Base-by-base conservation (phyloP, 2,113 vertebrate genomes). In the Axis porcinus region DNA sequence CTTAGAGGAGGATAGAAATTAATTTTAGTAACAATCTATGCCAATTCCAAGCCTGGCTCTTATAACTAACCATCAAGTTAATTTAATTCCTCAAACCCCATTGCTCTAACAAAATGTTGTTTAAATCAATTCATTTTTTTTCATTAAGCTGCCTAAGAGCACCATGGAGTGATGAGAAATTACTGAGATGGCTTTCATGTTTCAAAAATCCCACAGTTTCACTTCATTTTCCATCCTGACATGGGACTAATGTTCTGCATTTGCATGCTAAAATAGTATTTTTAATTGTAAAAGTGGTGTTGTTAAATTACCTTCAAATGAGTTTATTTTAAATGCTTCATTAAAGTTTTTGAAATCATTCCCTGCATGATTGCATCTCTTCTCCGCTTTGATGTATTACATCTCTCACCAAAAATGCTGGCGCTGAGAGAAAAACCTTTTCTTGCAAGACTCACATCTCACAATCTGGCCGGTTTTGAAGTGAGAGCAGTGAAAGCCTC, bases 41-140 rank as follows among this genome's bases (percentile, higher is more conserved):
- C 97, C 89, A 95, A 6, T 96, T 97, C 96, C 81, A 98, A 97
- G 58, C 97, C 95, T 99, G 94, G 95, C 95, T 98, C 94, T 98
- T 96, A 98, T 94, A 98, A 98, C 94, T 98, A 98, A 97, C 97
- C 84, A 98, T 98, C 98, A 98, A 98, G 95, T 98, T 98, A 99
- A 99, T 99, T 99, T 98, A 99, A 98, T 99, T 99, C 97, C 98
- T 98, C 96, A 98, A 98, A 98, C 97, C 98, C 97, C 98, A 98
- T 92, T 98, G 98, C 98, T 98, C 94, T 97, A 97, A 97, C 97
- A 97, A 98, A 98, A 99, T 96, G 97, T 98, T 99, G 98, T 98
- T 99, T 98, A 99, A 99, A 98, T 98, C 98, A 99, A 98, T 99
- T 99, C 98, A 97, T 98, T 98, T 98, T 98, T 98, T 98, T 98